Evolutionary conservation across 2,888 invertebrate species (phyloP).

Genomic region (Hanleya hanleyi): DNA sequence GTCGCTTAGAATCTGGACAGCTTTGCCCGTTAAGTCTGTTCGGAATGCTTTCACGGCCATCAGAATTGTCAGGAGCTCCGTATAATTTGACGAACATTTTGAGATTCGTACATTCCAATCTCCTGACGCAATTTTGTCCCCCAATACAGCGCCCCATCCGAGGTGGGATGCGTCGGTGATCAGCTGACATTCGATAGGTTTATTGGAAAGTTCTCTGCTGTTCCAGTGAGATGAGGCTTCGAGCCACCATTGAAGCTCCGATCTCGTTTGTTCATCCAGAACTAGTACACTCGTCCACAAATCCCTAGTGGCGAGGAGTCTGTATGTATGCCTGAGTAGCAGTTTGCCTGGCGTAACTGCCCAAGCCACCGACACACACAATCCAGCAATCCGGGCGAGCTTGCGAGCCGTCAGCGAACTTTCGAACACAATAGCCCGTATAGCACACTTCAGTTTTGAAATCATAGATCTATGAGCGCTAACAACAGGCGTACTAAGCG

Average conservation of each 20-base stretch:
- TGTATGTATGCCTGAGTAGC: background rate
- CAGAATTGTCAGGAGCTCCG: background rate
- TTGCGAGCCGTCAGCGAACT: background rate
- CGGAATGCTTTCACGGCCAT: background rate
- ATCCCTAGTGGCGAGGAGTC: background rate
- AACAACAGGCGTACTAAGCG: no score
- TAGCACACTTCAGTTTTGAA: no score
- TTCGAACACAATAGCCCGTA: background rate
- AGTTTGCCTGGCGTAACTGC: background rate
- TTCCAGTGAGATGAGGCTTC: background rate
- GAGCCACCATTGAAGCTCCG: background rate
- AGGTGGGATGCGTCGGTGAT: background rate
- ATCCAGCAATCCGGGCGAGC: background rate
- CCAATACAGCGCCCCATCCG: constrained; percentile 2
- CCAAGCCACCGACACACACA: no score
- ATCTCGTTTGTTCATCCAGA: background rate
- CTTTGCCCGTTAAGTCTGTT: background rate
- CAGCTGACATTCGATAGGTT: background rate
- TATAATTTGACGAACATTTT: background rate
- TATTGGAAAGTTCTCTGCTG: background rate
- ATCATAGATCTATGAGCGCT: no score
- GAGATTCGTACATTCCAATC: background rate
- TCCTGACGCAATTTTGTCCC: background rate
- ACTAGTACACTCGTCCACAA: background rate
- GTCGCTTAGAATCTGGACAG: constrained; percentile 19